These are phyloP conservation scores for Drusus annulatus DNA, from an alignment of 1,140 invertebrate species.

Conservation along the genomic window DNA sequence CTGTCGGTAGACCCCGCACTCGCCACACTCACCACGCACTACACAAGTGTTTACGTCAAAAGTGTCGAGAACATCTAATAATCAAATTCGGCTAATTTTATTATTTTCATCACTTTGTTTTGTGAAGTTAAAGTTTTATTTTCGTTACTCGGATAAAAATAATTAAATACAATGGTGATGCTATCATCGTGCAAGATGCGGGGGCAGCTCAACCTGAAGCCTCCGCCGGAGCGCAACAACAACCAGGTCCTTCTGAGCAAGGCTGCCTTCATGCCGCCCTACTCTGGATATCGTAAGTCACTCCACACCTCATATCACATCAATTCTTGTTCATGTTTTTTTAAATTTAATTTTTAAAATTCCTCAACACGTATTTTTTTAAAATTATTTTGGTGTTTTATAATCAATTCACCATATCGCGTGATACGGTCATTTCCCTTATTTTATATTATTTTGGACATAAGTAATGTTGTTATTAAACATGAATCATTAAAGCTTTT, in stretches of 20 bases:
- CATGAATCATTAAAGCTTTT: too few relatives aligned
- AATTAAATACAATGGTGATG: slow-evolving; percentile 49
- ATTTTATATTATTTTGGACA: too few relatives aligned
- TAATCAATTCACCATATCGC: too few relatives aligned
- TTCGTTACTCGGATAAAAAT: slow-evolving; percentile 10
- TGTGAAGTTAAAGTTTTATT: neutral
- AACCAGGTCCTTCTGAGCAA: slow-evolving; percentile 49
- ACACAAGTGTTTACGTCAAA: neutral
- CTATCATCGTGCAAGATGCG: slow-evolving; percentile 55
- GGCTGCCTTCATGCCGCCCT: slow-evolving; percentile 47
- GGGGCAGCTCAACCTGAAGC: slow-evolving; percentile 52
- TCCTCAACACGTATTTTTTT: too few relatives aligned
- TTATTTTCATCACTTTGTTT: slow-evolving; percentile 1
- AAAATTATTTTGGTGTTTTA: too few relatives aligned
- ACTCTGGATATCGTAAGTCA: slow-evolving; percentile 49
- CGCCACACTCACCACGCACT: neutral
- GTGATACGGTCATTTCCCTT: too few relatives aligned
- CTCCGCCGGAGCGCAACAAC: slow-evolving; percentile 55
- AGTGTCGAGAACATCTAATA: slow-evolving; percentile 12
- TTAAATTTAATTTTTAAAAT: too few relatives aligned
- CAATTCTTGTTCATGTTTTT: too few relatives aligned
- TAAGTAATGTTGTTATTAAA: too few relatives aligned
- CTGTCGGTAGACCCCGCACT: neutral
- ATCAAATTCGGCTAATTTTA: too few relatives aligned
- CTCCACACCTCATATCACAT: too few relatives aligned